Evolutionary conservation across 2,797 vertebrate species (phyloP).

Genomic region (Enteromius thamalakanensis): DNA sequence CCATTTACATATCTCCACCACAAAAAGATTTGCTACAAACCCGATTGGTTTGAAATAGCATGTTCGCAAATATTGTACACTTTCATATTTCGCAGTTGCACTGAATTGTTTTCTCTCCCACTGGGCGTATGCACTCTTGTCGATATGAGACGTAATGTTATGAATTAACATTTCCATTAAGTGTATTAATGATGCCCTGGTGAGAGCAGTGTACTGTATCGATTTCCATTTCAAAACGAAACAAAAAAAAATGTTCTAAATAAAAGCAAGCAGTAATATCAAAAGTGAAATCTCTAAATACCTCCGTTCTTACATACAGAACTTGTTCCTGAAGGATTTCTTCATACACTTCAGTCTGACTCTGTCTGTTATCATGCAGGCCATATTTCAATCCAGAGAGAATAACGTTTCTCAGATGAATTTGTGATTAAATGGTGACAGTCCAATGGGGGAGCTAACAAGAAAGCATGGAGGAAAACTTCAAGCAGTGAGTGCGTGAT

Average conservation of each 20-base stretch:
- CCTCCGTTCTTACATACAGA: neutral
- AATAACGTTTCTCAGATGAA: conserved; percentile 50
- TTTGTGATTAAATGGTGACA: conserved; percentile 46
- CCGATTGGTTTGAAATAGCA: neutral
- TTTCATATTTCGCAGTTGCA: neutral
- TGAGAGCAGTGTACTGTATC: conserved; percentile 9
- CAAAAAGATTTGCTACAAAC: neutral
- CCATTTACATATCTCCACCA: neutral
- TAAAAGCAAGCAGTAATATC: conserved; percentile 20
- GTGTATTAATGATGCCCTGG: conserved; percentile 27
- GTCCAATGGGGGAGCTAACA: conserved; percentile 31
- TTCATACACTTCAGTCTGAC: conserved; percentile 3
- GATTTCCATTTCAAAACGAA: conserved; percentile 41
- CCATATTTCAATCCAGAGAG: conserved; percentile 29
- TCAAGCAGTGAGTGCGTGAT: conserved; percentile 63
- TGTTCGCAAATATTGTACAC: neutral
- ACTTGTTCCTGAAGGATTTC: neutral
- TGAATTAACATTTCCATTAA: conserved; percentile 44
- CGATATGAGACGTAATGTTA: conserved; percentile 7
- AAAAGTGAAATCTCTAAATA: neutral
- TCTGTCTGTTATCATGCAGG: neutral
- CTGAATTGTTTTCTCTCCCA: conserved; percentile 18
- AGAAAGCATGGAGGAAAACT: conserved; percentile 18
- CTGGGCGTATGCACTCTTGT: conserved; percentile 24
- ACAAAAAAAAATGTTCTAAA: conserved; percentile 6